Evolutionary conservation across 64 coral and sea anemone species (phyloP).

Genomic region (Montipora efflorescens): DNA sequence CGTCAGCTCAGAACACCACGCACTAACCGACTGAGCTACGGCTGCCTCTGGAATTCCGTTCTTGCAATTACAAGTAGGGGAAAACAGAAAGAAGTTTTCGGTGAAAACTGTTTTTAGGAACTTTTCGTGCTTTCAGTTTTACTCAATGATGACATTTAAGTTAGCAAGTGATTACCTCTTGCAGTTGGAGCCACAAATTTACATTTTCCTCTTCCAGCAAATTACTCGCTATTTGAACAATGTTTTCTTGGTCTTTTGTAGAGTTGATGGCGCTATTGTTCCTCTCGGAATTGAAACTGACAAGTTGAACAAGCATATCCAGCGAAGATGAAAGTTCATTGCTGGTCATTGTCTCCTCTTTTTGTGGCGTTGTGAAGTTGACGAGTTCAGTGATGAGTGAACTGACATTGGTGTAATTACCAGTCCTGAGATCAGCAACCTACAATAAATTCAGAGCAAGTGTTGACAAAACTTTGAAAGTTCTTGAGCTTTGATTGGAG

Average conservation of each 20-base stretch:
- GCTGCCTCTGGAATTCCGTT: no score
- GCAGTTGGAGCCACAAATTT: background rate
- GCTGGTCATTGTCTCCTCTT: background rate
- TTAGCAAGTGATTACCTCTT: background rate
- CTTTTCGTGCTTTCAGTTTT: no score
- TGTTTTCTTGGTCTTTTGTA: slow-evolving; percentile 4
- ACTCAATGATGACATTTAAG: no score
- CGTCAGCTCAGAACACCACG: no score
- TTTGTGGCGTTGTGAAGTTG: slow-evolving; percentile 8
- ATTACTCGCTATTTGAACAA: slow-evolving; percentile 35
- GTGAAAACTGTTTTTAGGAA: no score
- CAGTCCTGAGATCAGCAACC: background rate
- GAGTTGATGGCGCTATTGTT: slow-evolving; percentile 22
- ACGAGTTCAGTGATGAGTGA: background rate
- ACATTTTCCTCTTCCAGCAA: slow-evolving; percentile 10
- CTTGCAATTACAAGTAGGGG: background rate
- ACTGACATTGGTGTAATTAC: background rate
- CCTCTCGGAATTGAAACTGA: slow-evolving; percentile 3
- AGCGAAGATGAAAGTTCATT: background rate
- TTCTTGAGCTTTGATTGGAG: background rate
- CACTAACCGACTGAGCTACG: no score
- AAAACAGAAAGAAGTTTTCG: background rate
- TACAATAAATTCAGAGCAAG: background rate
- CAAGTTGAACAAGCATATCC: slow-evolving; percentile 4
- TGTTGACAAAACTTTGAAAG: no score